A percentile compares a stretch with the other conserved stretches of the same genome.
These are phyloP conservation scores for Leptatherina wallacei DNA, from an alignment of 2,797 vertebrate genomes.

Conservation along the genomic window DNA sequence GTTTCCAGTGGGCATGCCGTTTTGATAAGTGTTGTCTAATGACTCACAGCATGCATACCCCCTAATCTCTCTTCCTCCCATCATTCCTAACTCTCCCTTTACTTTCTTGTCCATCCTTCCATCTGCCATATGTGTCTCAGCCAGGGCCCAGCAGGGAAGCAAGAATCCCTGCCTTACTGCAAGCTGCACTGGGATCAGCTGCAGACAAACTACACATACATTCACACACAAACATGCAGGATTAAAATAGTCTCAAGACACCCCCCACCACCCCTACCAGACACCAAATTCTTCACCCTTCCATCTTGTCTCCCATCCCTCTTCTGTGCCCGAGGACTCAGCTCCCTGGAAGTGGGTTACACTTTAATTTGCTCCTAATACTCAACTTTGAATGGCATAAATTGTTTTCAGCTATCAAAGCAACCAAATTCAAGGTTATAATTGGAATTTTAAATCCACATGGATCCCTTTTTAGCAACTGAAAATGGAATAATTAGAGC, in stretches of 20 bases:
- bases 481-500: slow-evolving; percentile 77
- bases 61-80: slow-evolving; percentile 32
- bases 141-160: slow-evolving; percentile 68
- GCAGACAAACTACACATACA: slow-evolving; percentile 37
- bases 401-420: slow-evolving; percentile 76
- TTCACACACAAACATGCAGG: slow-evolving; percentile 31
- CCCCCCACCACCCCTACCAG: slow-evolving; percentile 43
- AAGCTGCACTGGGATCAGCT: slow-evolving; percentile 70
- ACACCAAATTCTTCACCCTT: slow-evolving; percentile 60
- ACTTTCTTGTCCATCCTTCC: slow-evolving; percentile 65
- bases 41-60: slow-evolving; percentile 59
- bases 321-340: slow-evolving; percentile 59
- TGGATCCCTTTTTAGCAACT: slow-evolving; percentile 67
- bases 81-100: slow-evolving; percentile 44
- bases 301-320: slow-evolving; percentile 42
- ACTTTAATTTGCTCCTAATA: slow-evolving; percentile 76
- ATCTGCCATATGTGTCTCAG: slow-evolving; percentile 71
- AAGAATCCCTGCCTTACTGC: slow-evolving; percentile 65
- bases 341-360: slow-evolving; percentile 72
- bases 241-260: slow-evolving; percentile 65
- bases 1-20: slow-evolving; percentile 41
- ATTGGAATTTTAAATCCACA: slow-evolving; percentile 76
- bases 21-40: slow-evolving; percentile 70
- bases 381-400: slow-evolving; percentile 72
- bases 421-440: slow-evolving; percentile 68